Evolutionary conservation across 2,113 vertebrate genomes (phyloP).

Genomic region (Carassius carassius): DNA sequence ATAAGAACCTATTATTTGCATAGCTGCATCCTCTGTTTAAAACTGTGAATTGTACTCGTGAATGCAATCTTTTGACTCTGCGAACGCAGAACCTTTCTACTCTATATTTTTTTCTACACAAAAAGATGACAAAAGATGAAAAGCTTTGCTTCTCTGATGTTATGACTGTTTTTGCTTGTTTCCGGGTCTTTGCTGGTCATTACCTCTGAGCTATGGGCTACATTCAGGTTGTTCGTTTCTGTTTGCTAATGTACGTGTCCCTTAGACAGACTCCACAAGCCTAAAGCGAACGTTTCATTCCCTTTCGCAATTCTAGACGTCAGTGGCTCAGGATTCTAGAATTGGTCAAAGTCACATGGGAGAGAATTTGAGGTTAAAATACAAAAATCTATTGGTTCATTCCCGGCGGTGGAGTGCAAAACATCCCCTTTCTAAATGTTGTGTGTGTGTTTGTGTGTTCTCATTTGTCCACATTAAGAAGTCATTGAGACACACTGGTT

Average conservation of each 20-base stretch:
- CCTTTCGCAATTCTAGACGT: constrained; percentile 7
- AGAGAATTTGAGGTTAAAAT: not conserved
- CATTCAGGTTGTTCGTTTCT: constrained; percentile 57
- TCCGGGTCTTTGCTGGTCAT: constrained; percentile 43
- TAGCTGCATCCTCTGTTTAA: constrained; percentile 64
- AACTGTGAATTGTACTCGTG: constrained; percentile 68
- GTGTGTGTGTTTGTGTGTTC: not conserved
- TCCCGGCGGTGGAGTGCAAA: constrained; percentile 19
- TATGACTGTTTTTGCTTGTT: constrained; percentile 58
- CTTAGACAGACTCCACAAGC: constrained; percentile 29
- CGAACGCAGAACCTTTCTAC: constrained; percentile 58
- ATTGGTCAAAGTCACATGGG: not conserved
- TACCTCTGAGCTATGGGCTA: constrained; percentile 55
- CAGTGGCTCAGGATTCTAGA: not conserved
- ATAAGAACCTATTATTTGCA: constrained; percentile 59
- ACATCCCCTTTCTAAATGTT: not conserved
- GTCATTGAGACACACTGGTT: not conserved
- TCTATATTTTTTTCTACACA: constrained; percentile 52
- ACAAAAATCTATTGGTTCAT: not conserved
- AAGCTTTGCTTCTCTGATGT: constrained; percentile 61
- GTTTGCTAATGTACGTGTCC: constrained; percentile 34
- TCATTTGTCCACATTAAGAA: constrained; percentile 2
- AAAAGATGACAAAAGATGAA: constrained; percentile 55
- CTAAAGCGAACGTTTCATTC: not conserved
- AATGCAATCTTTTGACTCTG: constrained; percentile 66